Base-by-base conservation (phyloP, 2,113 vertebrate genomes). In the Semnornis frantzii region DNA sequence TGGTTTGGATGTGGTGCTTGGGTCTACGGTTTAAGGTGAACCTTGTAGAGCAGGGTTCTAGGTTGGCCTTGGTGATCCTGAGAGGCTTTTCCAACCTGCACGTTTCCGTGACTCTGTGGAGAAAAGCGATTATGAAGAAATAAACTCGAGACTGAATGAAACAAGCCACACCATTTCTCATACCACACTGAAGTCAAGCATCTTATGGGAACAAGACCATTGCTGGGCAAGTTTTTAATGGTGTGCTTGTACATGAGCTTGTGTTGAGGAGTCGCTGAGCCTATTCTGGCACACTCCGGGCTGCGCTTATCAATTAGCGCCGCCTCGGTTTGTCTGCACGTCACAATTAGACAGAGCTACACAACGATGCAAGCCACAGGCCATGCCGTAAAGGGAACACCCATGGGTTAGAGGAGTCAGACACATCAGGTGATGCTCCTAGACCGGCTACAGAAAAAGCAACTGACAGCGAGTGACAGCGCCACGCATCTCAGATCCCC, bases 401-500 rank as follows among this genome's bases (percentile, higher is more conserved):
- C 42, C 64, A 55, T 39, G 70, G 34, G n/a, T 81, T 60, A 74
- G 69, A 93, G 87, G 92, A 89, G 86, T 75, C 50, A 90, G 39
- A 82, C 42, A 17, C 69, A 60, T 90, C 86, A 25, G 15, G 66
- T 65, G 94, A 96, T 74, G 59, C 64, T 92, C 90, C 60, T 83
- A 39, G 79, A 86, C 46, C 65, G 89, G 58, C 44, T 80, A 95
- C 74, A 21, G 89, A 79, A 82, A 75, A 63, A 86, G 66, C 64
- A 87, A 46, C 60, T n/a, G 54, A 82, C 46, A 92, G 58, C 44
- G 11, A 8, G 50, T 70, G 57, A 70, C 42, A 42, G 65, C 15
- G 72, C 42, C 60, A 76, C 30, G 71, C 52, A 24, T n/a, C 80
- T 98, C 97, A 99, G 94, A 99, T 99, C 34, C 99, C 99, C 96